phyloP scores from a whole-genome alignment of 1,140 invertebrate species.

The Drusus annulatus region DNA sequence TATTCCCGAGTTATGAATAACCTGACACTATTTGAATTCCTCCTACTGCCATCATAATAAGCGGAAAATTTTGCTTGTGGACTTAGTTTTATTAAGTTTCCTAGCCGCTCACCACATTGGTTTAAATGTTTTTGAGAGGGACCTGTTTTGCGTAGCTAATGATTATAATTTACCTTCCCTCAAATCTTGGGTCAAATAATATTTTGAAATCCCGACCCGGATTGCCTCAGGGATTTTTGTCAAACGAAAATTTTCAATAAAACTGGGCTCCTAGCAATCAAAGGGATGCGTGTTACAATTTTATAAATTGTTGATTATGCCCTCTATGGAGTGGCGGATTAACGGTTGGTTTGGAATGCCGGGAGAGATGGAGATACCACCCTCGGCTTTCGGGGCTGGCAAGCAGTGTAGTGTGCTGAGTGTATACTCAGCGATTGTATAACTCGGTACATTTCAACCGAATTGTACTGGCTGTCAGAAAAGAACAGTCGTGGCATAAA shows the following conservation, averaged over 20 bases:
- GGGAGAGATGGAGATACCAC: neutral
- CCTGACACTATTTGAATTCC: too few species aligned
- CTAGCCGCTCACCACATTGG: too few species aligned
- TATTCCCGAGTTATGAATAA: too few species aligned
- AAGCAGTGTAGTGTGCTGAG: neutral
- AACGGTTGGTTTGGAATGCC: neutral
- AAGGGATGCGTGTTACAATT: neutral
- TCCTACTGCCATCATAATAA: too few species aligned
- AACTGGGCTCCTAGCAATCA: neutral
- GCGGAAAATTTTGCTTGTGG: too few species aligned
- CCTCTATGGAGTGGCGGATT: neutral
- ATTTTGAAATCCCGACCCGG: neutral
- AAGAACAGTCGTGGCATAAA: neutral
- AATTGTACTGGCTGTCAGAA: neutral
- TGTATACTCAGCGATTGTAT: conserved; percentile 33
- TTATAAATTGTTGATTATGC: neutral
- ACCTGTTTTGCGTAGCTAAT: too few species aligned
- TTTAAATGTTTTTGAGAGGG: too few species aligned
- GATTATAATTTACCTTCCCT: too few species aligned
- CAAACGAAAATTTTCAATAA: conserved; percentile 24
- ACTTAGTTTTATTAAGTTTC: too few species aligned
- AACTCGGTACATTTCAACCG: conserved; percentile 15
- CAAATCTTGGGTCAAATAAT: neutral
- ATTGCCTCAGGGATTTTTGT: conserved; percentile 1
- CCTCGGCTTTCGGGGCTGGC: neutral